Percentiles rank a stretch among this genome's conserved stretches.
Evolutionary conservation across 2,888 invertebrate species (phyloP).

Genomic region (Polydrusus pterygomalis): DNA sequence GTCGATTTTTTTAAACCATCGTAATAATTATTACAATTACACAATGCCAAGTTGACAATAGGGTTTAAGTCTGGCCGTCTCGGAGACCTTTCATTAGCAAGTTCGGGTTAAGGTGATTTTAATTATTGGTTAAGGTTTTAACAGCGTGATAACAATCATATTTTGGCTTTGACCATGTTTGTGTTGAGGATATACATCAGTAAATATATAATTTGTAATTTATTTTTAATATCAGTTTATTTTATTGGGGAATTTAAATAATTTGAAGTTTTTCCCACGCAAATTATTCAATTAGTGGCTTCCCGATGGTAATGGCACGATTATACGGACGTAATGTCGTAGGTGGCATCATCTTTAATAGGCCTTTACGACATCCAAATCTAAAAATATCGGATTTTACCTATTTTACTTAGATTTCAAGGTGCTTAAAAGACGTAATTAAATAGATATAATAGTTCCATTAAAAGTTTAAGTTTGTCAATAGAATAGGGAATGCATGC

Average conservation of each 20-base stretch:
- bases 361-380: conserved; percentile 14
- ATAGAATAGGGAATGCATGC: too few species aligned
- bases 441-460: too few species aligned
- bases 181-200: background rate
- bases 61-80: conserved; percentile 13
- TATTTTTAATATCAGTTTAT: background rate
- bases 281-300: conserved; percentile 16
- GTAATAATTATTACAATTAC: conserved; percentile 2
- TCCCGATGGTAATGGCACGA: background rate
- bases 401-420: background rate
- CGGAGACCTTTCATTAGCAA: conserved; percentile 16
- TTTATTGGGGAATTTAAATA: conserved; percentile 23
- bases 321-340: conserved; percentile 15
- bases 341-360: conserved; percentile 29
- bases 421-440: background rate
- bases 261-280: conserved; percentile 17
- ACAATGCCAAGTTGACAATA: conserved; percentile 17
- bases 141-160: background rate
- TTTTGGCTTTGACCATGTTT: background rate
- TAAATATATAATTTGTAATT: conserved; percentile 1
- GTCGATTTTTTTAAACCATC: background rate
- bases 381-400: conserved; percentile 8
- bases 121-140: background rate
- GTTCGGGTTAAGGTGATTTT: conserved; percentile 23
- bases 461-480: too few species aligned